phyloP scores from a whole-genome alignment of 2,797 vertebrate genomes.

The Gastrophryne carolinensis region DNA sequence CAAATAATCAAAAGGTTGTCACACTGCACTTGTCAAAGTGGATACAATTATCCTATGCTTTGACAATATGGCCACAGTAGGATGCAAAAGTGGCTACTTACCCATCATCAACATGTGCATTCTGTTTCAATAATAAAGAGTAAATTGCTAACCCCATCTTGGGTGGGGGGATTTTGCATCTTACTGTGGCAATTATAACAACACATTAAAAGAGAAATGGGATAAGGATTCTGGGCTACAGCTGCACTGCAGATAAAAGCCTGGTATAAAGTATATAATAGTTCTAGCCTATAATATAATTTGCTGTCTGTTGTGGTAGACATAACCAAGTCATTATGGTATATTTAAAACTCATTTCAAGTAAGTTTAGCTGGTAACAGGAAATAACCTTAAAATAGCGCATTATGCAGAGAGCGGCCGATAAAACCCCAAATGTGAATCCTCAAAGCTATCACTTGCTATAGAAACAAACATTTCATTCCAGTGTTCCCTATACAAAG shows the following conservation, averaged over 20 bases:
- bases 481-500: conserved; percentile 20
- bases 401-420: background rate
- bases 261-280: background rate
- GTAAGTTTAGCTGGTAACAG: conserved; percentile 24
- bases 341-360: conserved; percentile 19
- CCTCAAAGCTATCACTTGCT: background rate
- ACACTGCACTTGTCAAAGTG: no score
- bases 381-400: conserved; percentile 38
- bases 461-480: conserved; percentile 21
- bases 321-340: background rate
- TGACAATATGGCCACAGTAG: no score
- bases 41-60: no score
- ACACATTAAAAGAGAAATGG: no score
- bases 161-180: no score
- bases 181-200: no score
- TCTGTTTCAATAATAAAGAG: no score
- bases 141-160: no score
- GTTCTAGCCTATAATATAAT: background rate
- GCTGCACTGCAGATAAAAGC: background rate
- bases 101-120: no score
- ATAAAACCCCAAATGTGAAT: conserved; percentile 19
- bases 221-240: background rate
- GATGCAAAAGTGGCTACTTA: no score
- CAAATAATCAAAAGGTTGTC: no score
- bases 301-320: conserved; percentile 5